A percentile compares a stretch with the other conserved stretches of the same genome.
phyloP scores from a whole-genome alignment of 2,797 vertebrate species.

The Pangasius sanitwongsei region DNA sequence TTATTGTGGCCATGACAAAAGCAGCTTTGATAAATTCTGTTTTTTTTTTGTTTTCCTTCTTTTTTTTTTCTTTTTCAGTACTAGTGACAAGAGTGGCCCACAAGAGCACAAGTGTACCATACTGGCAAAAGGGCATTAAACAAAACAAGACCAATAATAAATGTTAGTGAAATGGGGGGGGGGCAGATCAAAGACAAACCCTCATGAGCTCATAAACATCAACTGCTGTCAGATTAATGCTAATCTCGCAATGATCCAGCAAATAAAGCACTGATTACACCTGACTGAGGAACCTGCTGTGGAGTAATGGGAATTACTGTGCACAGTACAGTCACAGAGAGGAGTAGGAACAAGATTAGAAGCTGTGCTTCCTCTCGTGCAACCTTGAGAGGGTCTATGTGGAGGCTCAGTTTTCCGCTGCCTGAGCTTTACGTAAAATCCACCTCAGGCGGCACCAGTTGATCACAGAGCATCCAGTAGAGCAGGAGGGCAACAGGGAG shows the following conservation, averaged over 20 bases:
- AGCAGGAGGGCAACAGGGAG: constrained; percentile 44
- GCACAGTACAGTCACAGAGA: not conserved
- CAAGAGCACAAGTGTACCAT: not conserved
- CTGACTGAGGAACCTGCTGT: constrained; percentile 25
- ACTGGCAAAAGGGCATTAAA: not conserved
- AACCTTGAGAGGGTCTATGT: constrained; percentile 16
- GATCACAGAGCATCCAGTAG: constrained; percentile 37
- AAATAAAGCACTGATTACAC: constrained; percentile 64
- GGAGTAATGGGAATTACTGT: not conserved
- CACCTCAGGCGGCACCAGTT: constrained; percentile 40
- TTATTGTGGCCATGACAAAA: constrained; percentile 43
- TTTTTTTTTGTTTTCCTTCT: not conserved
- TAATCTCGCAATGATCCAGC: constrained; percentile 58
- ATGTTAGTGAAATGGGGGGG: not conserved
- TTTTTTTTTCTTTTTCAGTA: constrained; percentile 4
- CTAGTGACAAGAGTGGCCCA: not conserved
- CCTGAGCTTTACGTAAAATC: constrained; percentile 46
- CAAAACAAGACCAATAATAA: not conserved
- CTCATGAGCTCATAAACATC: constrained; percentile 25
- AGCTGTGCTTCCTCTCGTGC: not conserved
- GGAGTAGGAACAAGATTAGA: not conserved
- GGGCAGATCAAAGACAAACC: constrained; percentile 22
- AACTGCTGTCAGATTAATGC: constrained; percentile 63
- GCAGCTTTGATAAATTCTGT: constrained; percentile 9
- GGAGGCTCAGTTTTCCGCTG: constrained; percentile 41